These are phyloP conservation scores for Pseudomyrmex cubaensis DNA, from an alignment of 1,140 invertebrate species.

Conservation along the genomic window DNA sequence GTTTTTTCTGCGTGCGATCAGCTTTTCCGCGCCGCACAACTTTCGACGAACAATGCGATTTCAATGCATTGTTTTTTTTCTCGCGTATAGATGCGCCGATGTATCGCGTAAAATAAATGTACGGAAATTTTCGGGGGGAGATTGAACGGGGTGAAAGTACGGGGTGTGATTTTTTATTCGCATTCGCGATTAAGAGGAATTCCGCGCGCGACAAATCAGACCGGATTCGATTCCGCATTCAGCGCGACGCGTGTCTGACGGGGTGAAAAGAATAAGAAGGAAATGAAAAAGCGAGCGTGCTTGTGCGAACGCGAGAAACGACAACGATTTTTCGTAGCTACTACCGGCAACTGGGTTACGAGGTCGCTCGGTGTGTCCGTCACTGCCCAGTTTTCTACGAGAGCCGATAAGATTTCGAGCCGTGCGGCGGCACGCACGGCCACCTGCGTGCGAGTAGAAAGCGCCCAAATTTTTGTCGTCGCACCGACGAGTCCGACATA, in stretches of 20 bases:
- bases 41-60: background rate
- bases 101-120: background rate
- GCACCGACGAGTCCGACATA: background rate
- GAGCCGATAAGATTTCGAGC: conserved; percentile 77
- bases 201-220: background rate
- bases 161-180: conserved; percentile 15
- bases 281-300: conserved; percentile 49
- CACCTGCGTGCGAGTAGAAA: conserved; percentile 80
- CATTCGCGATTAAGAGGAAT: conserved; percentile 7
- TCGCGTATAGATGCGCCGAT: no score
- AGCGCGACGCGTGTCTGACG: background rate
- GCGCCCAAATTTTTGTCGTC: conserved; percentile 79
- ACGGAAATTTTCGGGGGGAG: background rate
- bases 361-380: conserved; percentile 68
- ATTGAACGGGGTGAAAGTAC: conserved; percentile 57
- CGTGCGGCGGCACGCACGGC: conserved; percentile 66
- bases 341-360: conserved; percentile 66
- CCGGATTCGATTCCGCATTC: conserved; percentile 54
- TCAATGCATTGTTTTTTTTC: conserved; percentile 1
- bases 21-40: background rate
- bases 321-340: conserved; percentile 69
- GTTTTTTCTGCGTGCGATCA: background rate
- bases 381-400: conserved; percentile 75
- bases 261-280: background rate
- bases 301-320: background rate